Conservation (phyloP, 2,113 vertebrate genomes). For the Chionis minor region DNA sequence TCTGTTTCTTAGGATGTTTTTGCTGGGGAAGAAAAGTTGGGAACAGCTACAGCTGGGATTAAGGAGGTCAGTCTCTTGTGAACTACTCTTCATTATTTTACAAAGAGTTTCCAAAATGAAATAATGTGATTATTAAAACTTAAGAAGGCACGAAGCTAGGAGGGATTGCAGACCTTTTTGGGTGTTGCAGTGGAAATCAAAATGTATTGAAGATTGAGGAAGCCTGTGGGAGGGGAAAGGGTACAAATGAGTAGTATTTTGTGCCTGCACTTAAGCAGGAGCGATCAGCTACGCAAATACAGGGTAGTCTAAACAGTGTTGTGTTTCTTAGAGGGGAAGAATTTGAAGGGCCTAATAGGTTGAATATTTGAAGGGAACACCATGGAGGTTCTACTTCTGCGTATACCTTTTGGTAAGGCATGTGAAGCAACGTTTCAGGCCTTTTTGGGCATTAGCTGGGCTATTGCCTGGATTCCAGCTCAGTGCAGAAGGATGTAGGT, state of each 20-base stretch:
- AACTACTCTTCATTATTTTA: background rate
- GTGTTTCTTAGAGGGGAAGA: background rate
- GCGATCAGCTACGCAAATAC: background rate
- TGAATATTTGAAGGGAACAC: background rate
- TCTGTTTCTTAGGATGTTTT: background rate
- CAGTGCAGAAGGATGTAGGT: background rate
- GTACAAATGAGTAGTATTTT: background rate
- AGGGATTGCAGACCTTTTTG: background rate
- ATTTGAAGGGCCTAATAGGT: background rate
- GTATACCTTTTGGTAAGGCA: background rate
- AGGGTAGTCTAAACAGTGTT: background rate
- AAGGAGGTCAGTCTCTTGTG: background rate
- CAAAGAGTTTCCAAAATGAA: background rate
- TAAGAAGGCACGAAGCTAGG: background rate
- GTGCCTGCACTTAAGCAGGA: background rate
- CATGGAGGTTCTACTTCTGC: background rate
- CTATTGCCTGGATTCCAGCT: background rate
- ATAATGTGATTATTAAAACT: background rate
- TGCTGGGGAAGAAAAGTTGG: background rate
- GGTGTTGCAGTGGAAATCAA: background rate
- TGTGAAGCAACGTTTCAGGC: background rate
- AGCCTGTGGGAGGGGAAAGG: fast-evolving
- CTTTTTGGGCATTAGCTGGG: background rate
- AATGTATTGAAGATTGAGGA: background rate
- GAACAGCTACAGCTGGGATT: background rate